Base-by-base conservation (phyloP, 2,113 vertebrate species). In the Zapus hudsonius region DNA sequence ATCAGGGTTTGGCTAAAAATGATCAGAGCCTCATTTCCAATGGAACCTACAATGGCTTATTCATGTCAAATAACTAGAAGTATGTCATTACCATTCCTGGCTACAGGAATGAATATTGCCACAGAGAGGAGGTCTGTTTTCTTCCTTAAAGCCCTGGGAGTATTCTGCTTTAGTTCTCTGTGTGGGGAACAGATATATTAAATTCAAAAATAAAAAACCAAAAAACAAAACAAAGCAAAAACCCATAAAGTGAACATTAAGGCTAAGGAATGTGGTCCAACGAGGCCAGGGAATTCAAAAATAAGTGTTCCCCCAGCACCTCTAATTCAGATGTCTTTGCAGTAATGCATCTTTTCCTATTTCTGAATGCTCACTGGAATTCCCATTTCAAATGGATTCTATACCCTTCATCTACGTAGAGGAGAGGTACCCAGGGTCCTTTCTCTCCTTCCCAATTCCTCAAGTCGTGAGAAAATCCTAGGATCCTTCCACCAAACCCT, bases 121-220 rank as follows among this genome's bases (percentile, higher is more conserved):
- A 95, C 96, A 87, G n/a, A 95, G 91, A 57, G 61, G 85, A 95
- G 96, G 95, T 97, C 97, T 96, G 94, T 97, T 98, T 98, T 97
- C 97, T 97, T 96, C 97, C 95, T 96, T 96, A 96, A 96, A 92
- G 69, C 81, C 94, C 85, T 83, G 47, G 23, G 75, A 92, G 90
- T 87, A 82, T 90, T 57, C 90, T 93, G 86, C 93, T 92, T 93
- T 93, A 93, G 90, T 96, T 95, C 93, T 90, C 95, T 78, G 47
- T 79, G 87, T 0, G 2, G 84, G 90, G 96, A 93, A 85, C 87
- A 87, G 85, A 95, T 93, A 92, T 90, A 95, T 93, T 95, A 95
- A 95, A 90, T 92, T 75, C 75, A 75, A 79, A 40, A 88, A 94
- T n/a, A n/a, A n/a, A n/a, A n/a, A n/a, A n/a, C n/a, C n/a, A n/a